phyloP scores from a whole-genome alignment of 37 sponge, comb jelly and placozoan species.

The Sycon ciliatum region DNA sequence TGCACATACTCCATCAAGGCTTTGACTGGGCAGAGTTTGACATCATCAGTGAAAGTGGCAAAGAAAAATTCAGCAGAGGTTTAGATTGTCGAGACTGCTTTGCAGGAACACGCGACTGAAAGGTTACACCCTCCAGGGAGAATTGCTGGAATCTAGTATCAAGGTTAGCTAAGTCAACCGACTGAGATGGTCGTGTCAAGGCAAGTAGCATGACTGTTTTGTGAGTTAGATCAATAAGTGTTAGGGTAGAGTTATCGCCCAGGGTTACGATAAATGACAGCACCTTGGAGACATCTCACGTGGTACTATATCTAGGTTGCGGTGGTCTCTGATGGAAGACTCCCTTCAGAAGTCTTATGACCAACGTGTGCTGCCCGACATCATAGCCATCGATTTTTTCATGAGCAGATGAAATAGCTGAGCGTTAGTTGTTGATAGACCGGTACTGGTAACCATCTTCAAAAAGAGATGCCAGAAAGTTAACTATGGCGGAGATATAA shows the following conservation, averaged over 20 bases:
- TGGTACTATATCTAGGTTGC: not conserved
- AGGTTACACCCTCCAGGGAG: no score
- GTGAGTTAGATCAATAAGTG: not conserved
- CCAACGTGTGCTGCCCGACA: conserved; percentile 40
- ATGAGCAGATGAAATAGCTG: conserved; percentile 38
- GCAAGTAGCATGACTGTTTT: not conserved
- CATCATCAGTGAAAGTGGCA: not conserved
- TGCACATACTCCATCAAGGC: conserved; percentile 21
- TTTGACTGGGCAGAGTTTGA: conserved; percentile 24
- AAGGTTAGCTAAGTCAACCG: no score
- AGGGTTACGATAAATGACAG: no score
- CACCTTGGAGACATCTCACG: conserved; percentile 3
- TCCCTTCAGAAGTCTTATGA: no score
- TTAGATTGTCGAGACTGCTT: no score
- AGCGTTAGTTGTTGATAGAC: conserved; percentile 32
- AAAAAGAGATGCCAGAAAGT: conserved; percentile 38
- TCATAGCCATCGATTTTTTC: conserved; percentile 28
- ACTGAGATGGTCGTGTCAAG: not conserved
- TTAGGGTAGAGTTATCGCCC: not conserved
- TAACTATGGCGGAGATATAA: conserved; percentile 32
- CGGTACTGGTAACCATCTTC: conserved; percentile 35
- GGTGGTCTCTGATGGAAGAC: no score
- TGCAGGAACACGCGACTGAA: no score
- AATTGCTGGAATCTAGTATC: no score
- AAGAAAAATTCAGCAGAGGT: conserved; percentile 11